Conservation (phyloP, 2,888 invertebrate species). For the Osedax frankpressi region DNA sequence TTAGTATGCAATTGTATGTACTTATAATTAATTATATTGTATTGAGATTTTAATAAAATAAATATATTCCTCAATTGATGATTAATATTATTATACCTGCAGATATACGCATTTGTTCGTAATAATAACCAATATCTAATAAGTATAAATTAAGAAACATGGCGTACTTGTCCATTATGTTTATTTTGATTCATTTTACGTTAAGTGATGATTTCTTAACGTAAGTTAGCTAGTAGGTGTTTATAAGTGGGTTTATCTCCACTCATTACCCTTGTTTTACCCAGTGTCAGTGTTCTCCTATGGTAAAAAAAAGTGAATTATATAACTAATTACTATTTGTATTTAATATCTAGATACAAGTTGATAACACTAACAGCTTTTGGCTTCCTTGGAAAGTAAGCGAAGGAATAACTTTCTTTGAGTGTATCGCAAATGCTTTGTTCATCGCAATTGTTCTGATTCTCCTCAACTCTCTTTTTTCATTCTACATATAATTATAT, state of each 20-base stretch:
- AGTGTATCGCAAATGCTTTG: neutral
- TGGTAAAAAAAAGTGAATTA: neutral
- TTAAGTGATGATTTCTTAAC: neutral
- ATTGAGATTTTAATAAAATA: too few relatives aligned
- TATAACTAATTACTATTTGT: neutral
- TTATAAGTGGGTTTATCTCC: neutral
- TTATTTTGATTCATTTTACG: too few relatives aligned
- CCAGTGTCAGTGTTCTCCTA: neutral
- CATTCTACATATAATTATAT: neutral
- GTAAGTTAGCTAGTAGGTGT: neutral
- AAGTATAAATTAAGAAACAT: too few relatives aligned
- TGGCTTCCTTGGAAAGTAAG: neutral
- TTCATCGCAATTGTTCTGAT: neutral
- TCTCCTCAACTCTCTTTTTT: neutral
- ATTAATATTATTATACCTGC: too few relatives aligned
- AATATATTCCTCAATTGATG: too few relatives aligned
- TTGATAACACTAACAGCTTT: neutral
- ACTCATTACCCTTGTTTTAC: neutral
- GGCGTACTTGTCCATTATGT: too few relatives aligned
- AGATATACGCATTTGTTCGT: too few relatives aligned
- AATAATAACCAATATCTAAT: too few relatives aligned
- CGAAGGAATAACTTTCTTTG: neutral
- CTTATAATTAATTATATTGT: too few relatives aligned
- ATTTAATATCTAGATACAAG: neutral
- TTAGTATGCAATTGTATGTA: too few relatives aligned